Evolutionary conservation across 2,888 invertebrate genomes (phyloP).

Genomic region (Lochmaea capreae): DNA sequence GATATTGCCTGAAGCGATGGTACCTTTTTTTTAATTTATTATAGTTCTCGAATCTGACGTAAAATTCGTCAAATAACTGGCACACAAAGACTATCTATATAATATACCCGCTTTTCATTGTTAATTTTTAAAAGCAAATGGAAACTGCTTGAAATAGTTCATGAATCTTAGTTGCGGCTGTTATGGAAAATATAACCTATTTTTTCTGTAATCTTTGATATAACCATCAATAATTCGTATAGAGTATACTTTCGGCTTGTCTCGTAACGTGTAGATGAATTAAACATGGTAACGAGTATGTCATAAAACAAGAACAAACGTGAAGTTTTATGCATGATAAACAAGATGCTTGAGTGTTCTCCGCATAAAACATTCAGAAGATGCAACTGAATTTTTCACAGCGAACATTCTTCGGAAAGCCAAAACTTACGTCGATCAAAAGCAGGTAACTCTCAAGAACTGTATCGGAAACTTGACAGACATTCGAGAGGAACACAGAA

Average conservation of each 20-base stretch:
- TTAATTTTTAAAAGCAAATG: no score
- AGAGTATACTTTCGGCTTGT: neutral
- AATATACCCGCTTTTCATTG: no score
- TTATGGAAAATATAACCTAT: no score
- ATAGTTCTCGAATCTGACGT: no score
- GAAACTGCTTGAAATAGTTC: no score
- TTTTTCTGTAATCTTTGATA: no score
- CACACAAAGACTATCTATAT: no score
- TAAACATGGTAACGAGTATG: neutral
- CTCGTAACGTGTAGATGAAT: neutral
- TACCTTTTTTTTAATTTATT: no score
- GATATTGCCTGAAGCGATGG: no score
- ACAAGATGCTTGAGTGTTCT: neutral
- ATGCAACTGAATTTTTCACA: conserved; percentile 19
- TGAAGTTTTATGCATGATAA: conserved; percentile 22
- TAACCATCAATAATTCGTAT: neutral
- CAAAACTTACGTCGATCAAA: conserved; percentile 34
- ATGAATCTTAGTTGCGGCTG: no score
- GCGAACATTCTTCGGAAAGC: conserved; percentile 6
- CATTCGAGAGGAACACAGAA: conserved; percentile 39
- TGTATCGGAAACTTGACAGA: conserved; percentile 41
- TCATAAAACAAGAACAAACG: conserved; percentile 1
- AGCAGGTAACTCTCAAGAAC: conserved; percentile 34
- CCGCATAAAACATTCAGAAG: conserved; percentile 26
- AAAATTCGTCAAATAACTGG: no score